Conservation (phyloP, 37 sponge, comb jelly and placozoan genomes). For the Oopsacas minuta region DNA sequence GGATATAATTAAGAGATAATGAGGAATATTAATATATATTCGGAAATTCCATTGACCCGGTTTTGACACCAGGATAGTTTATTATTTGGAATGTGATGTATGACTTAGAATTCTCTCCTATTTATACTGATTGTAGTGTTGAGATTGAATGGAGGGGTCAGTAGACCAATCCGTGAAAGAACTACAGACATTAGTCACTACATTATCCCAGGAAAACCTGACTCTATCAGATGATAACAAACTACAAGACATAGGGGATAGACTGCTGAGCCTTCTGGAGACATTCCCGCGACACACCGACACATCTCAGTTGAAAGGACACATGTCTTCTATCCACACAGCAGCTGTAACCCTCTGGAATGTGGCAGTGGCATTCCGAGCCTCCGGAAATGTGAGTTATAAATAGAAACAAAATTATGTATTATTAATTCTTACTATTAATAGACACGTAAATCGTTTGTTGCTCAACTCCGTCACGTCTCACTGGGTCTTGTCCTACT, state of each 20-base stretch:
- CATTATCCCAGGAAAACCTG: neutral
- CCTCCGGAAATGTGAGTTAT: slow-evolving; percentile 11
- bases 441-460: neutral
- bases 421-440: neutral
- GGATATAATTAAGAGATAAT: too few relatives aligned
- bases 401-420: neutral
- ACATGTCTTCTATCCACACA: neutral
- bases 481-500: neutral
- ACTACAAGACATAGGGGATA: neutral
- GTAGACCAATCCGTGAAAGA: neutral
- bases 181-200: neutral
- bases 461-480: neutral
- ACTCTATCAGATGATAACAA: neutral
- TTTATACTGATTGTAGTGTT: too few relatives aligned
- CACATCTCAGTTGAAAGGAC: neutral
- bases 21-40: too few relatives aligned
- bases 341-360: neutral
- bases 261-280: neutral
- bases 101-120: too few relatives aligned
- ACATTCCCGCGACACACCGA: neutral
- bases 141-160: neutral
- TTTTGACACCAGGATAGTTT: too few relatives aligned
- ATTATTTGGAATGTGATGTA: too few relatives aligned
- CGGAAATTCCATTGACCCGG: too few relatives aligned
- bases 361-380: neutral